phyloP scores from a whole-genome alignment of 2,797 vertebrate species.

The Lepilemur ruficaudatus region DNA sequence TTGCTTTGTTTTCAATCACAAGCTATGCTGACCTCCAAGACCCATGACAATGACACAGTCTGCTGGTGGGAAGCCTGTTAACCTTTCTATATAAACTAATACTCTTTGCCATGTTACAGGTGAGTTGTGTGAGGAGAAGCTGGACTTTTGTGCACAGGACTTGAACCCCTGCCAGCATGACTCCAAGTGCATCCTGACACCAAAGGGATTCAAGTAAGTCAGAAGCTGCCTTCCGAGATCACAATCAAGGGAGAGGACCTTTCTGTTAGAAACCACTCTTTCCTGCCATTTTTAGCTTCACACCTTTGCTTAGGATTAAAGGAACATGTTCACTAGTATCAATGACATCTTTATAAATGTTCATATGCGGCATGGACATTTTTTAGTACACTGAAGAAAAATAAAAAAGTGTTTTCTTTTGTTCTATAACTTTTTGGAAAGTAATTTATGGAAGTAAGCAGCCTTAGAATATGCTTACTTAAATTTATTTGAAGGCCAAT shows the following conservation, averaged over 20 bases:
- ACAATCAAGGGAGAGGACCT: fast-evolving
- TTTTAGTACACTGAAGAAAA: not conserved
- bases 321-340: not conserved
- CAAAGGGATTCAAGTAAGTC: constrained; percentile 96
- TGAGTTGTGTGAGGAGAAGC: constrained; percentile 97
- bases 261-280: not conserved
- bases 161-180: constrained; percentile 97
- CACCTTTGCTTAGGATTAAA: not conserved
- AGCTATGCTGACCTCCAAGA: not conserved
- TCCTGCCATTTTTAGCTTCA: not conserved
- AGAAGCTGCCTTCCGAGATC: not conserved
- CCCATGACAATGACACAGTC: not conserved
- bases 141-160: constrained; percentile 96
- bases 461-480: not conserved
- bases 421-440: constrained; percentile 14
- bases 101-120: constrained; percentile 86
- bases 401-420: not conserved
- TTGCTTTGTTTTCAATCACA: not conserved
- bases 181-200: constrained; percentile 95
- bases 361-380: not conserved
- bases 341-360: not conserved
- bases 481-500: not conserved
- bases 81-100: constrained; percentile 59
- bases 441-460: not conserved
- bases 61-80: not conserved